phyloP scores from a whole-genome alignment of 2,113 vertebrate species.

The Apistogramma diplotaenia region DNA sequence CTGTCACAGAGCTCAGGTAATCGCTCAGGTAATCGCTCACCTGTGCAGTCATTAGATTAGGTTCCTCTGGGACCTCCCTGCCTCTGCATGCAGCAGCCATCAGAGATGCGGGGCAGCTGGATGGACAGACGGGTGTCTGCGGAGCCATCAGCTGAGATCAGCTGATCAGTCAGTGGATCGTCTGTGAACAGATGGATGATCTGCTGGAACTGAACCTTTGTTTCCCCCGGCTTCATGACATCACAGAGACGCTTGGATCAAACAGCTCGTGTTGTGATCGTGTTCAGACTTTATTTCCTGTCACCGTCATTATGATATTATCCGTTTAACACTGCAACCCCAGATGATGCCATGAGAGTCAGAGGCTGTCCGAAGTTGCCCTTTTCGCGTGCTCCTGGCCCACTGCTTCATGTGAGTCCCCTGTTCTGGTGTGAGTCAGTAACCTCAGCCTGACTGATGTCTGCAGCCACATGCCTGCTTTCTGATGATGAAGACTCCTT shows the following conservation, averaged over 20 bases:
- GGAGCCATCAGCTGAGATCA: neutral
- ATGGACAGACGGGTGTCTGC: accelerated
- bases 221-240: too few relatives aligned
- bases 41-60: neutral
- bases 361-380: too few relatives aligned
- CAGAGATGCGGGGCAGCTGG: accelerated
- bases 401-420: neutral
- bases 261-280: too few relatives aligned
- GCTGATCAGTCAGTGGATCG: neutral
- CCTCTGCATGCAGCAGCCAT: neutral
- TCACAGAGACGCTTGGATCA: too few relatives aligned
- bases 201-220: too few relatives aligned
- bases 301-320: too few relatives aligned
- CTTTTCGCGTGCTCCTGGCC: neutral
- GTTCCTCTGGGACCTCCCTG: neutral
- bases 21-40: neutral
- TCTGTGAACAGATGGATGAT: neutral
- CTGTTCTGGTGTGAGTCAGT: too few relatives aligned
- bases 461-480: too few relatives aligned
- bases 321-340: too few relatives aligned
- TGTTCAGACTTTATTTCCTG: too few relatives aligned
- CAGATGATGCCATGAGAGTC: neutral
- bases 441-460: too few relatives aligned
- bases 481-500: accelerated
- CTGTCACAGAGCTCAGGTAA: accelerated